phyloP scores from a whole-genome alignment of 2,888 invertebrate species.

The Melanargia galathea region DNA sequence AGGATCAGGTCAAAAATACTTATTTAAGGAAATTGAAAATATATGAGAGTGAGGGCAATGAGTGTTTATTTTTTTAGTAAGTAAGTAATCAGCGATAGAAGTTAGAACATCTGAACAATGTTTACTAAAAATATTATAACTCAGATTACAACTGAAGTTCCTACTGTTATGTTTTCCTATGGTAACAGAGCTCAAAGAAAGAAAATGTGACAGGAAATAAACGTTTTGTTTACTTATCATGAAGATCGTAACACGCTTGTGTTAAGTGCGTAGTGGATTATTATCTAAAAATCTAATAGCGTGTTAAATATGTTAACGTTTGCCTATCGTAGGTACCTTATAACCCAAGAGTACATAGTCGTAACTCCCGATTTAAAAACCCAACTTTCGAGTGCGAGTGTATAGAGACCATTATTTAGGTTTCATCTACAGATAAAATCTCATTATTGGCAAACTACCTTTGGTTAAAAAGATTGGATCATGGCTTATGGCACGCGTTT shows the following conservation, averaged over 20 bases:
- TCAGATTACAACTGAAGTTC: too few relatives aligned
- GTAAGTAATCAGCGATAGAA: neutral
- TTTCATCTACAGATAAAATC: neutral
- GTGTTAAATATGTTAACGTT: neutral
- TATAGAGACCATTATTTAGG: conserved; percentile 3
- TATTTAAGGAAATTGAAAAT: too few relatives aligned
- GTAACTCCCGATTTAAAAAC: neutral
- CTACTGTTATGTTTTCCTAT: too few relatives aligned
- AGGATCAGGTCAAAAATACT: too few relatives aligned
- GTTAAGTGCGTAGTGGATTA: neutral
- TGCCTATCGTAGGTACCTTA: conserved; percentile 6
- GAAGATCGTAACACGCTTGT: neutral
- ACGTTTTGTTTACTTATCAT: neutral
- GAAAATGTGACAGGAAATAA: neutral
- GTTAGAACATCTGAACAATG: too few relatives aligned
- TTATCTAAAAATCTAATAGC: conserved; percentile 7
- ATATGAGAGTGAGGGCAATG: too few relatives aligned
- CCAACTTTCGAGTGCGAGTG: neutral
- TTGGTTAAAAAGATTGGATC: neutral
- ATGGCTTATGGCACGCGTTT: neutral
- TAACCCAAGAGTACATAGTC: neutral
- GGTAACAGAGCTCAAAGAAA: too few relatives aligned
- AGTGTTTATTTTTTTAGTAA: neutral
- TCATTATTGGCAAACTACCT: neutral
- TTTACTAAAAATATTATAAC: too few relatives aligned